Percentiles rank a stretch among this genome's conserved stretches.
These are phyloP conservation scores for Acanthopagrus latus DNA, from an alignment of 2,797 vertebrate species.

Conservation along the genomic window DNA sequence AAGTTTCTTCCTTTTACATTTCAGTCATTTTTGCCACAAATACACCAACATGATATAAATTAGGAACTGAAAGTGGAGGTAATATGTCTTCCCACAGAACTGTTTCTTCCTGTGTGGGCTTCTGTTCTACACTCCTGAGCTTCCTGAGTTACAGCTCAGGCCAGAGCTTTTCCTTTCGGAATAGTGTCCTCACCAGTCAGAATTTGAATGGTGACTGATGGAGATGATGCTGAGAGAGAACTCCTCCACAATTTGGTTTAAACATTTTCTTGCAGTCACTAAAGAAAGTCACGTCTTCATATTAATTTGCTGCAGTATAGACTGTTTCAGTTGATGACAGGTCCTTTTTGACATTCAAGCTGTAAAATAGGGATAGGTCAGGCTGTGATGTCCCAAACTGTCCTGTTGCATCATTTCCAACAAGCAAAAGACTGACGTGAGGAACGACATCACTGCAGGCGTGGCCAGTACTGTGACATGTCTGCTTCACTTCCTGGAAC, in stretches of 20 bases:
- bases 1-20: conserved; percentile 84
- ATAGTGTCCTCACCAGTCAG: conserved; percentile 4
- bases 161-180: conserved; percentile 14
- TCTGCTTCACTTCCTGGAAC: conserved; percentile 98
- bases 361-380: conserved; percentile 67
- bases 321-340: conserved; percentile 5
- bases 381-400: conserved; percentile 18
- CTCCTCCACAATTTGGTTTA: conserved; percentile 75
- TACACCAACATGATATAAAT: conserved; percentile 93
- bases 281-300: conserved; percentile 20
- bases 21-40: conserved; percentile 81
- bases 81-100: conserved; percentile 88
- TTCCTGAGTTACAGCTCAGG: conserved; percentile 42
- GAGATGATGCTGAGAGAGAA: neutral
- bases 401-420: conserved; percentile 26
- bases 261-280: conserved; percentile 24
- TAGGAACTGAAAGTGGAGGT: conserved; percentile 79
- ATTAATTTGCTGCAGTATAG: conserved; percentile 25
- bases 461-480: conserved; percentile 99
- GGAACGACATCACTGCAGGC: conserved; percentile 90
- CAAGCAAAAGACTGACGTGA: neutral
- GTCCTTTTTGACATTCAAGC: conserved; percentile 83
- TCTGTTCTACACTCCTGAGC: conserved; percentile 28
- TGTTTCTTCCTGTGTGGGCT: conserved; percentile 61
- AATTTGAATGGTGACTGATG: conserved; percentile 7